These are phyloP conservation scores for Poeciliopsis prolifica DNA, from an alignment of 2,113 vertebrate species.

Conservation along the genomic window DNA sequence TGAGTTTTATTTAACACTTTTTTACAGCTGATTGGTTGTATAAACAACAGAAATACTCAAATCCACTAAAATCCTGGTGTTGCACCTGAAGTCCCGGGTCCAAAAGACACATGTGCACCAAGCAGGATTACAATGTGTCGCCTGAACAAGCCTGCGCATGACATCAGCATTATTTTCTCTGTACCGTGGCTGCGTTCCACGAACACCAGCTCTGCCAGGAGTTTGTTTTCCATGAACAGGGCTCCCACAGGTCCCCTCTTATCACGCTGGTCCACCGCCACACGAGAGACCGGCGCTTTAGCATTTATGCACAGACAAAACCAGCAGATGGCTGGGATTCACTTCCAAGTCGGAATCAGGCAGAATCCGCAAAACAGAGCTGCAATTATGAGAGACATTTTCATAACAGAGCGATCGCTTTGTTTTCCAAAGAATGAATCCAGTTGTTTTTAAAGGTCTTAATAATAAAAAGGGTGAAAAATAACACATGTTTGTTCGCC, in stretches of 20 bases:
- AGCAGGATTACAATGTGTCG: background rate
- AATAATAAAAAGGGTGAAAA: background rate
- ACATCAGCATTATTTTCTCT: background rate
- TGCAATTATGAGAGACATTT: background rate
- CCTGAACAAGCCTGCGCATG: background rate
- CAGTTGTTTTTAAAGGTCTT: too few relatives aligned
- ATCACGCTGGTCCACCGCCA: background rate
- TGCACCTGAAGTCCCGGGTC: background rate
- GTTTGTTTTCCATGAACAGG: background rate
- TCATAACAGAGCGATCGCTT: background rate
- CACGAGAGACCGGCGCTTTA: background rate
- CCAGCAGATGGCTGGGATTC: conserved; percentile 11
- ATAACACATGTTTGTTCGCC: background rate
- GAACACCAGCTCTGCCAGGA: background rate
- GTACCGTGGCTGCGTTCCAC: background rate
- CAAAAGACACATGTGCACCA: background rate
- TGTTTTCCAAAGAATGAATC: background rate
- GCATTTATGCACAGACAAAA: conserved; percentile 8
- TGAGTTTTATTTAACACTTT: too few relatives aligned
- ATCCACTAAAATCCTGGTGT: too few relatives aligned
- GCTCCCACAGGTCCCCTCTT: conserved; percentile 1
- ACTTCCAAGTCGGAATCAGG: background rate
- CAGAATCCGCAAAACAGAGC: conserved; percentile 12
- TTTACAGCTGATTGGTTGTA: too few relatives aligned
- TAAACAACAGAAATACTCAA: too few relatives aligned